A percentile compares a stretch with the other conserved stretches of the same genome.
These are phyloP conservation scores for Bombylius discolor DNA, from an alignment of 2,888 invertebrate genomes.

Conservation along the genomic window DNA sequence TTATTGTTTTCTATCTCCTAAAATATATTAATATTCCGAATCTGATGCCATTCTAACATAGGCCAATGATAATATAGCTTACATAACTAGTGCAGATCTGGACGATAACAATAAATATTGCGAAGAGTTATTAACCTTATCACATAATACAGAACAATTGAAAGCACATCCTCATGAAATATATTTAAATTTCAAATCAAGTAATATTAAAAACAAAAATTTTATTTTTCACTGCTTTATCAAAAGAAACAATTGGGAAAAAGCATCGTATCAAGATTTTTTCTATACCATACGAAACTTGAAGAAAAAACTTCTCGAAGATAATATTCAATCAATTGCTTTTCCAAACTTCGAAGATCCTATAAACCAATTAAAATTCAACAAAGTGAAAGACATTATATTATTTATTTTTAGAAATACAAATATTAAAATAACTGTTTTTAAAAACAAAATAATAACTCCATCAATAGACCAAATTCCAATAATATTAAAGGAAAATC, in stretches of 20 bases:
- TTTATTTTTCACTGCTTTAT: conserved; percentile 4
- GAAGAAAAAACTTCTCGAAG: neutral
- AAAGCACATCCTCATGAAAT: conserved; percentile 1
- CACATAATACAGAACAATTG: neutral
- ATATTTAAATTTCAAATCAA: conserved; percentile 3
- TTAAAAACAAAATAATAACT: neutral
- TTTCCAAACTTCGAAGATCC: neutral
- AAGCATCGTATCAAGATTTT: neutral
- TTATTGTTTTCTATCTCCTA: neutral
- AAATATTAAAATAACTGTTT: conserved; percentile 1
- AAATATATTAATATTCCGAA: neutral
- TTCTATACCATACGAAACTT: neutral
- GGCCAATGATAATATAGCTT: neutral
- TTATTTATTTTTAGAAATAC: neutral
- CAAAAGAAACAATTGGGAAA: conserved; percentile 1
- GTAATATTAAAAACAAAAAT: neutral
- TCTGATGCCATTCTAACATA: neutral
- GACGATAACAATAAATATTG: neutral
- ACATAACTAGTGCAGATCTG: conserved; percentile 1
- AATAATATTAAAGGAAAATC: conserved; percentile 11
- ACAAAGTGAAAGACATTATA: neutral
- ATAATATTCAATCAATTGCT: neutral
- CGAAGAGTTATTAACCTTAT: neutral
- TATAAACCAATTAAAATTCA: conserved; percentile 4
- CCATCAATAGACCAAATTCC: neutral